A percentile compares a stretch with the other conserved stretches of the same genome.
These are phyloP conservation scores for Alces alces DNA, from an alignment of 2,113 vertebrate genomes.

Conservation along the genomic window DNA sequence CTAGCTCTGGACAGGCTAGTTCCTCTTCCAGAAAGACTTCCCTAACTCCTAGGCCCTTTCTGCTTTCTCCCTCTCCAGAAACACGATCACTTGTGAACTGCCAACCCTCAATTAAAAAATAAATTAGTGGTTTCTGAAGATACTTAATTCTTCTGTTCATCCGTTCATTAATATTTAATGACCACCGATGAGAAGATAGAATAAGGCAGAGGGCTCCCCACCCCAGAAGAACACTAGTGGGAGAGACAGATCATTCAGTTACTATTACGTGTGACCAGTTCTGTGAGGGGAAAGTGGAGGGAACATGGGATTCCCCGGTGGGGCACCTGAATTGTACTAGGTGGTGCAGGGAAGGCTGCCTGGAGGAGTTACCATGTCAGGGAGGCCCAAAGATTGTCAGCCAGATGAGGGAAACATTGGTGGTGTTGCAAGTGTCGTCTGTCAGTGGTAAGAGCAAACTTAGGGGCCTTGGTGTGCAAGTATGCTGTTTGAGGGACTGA, in stretches of 20 bases:
- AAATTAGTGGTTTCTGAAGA: not conserved
- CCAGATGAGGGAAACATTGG: not conserved
- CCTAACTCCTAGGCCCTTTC: not conserved
- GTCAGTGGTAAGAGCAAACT: not conserved
- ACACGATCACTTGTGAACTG: not conserved
- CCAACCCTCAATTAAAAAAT: not conserved
- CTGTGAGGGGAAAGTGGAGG: not conserved
- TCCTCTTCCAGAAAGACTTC: not conserved
- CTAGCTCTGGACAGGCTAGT: not conserved
- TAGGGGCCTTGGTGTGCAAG: not conserved
- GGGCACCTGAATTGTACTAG: not conserved
- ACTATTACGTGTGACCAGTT: not conserved
- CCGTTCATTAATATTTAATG: not conserved
- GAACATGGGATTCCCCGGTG: not conserved
- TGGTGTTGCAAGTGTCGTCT: not conserved
- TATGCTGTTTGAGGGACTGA: not conserved
- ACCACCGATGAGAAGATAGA: not conserved
- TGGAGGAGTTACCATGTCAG: not conserved
- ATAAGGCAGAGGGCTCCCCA: not conserved
- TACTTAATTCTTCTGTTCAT: not conserved
- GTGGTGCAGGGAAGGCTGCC: not conserved
- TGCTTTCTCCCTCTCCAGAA: not conserved
- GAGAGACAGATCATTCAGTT: not conserved
- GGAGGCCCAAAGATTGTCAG: not conserved
- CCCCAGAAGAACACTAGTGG: not conserved